phyloP scores from a whole-genome alignment of 1,140 invertebrate species.

The Bombus pyrosoma region DNA sequence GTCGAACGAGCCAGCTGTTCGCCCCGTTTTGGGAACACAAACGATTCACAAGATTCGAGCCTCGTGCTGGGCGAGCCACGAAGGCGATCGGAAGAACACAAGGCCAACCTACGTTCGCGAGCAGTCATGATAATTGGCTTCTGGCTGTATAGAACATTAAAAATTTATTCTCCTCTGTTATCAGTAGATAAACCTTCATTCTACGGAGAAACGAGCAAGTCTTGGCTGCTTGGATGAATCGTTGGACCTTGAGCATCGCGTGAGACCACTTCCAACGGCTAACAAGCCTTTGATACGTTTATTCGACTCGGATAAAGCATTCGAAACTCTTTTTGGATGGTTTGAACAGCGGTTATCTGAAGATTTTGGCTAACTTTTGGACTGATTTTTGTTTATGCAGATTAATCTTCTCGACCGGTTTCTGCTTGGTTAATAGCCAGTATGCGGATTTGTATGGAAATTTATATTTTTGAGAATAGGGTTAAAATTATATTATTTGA shows the following conservation, averaged over 20 bases:
- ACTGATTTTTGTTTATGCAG: no score
- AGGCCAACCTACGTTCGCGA: constrained; percentile 39
- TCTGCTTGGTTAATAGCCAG: no score
- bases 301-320: background rate
- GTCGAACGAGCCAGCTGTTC: constrained; percentile 70
- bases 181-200: constrained; percentile 64
- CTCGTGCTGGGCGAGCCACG: no score
- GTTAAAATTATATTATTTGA: no score
- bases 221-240: constrained; percentile 26
- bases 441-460: no score
- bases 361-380: no score
- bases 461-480: no score
- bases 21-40: constrained; percentile 56
- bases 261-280: constrained; percentile 42
- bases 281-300: constrained; percentile 37
- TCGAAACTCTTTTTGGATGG: no score
- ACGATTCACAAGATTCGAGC: constrained; percentile 25
- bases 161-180: constrained; percentile 55
- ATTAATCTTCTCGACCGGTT: no score
- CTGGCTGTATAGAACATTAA: constrained; percentile 32
- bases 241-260: constrained; percentile 46
- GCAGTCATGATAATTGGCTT: constrained; percentile 59
- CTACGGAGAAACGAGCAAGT: constrained; percentile 50
- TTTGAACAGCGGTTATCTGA: no score
- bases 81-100: background rate